Evolutionary conservation across 64 coral and sea anemone species (phyloP), one percentile per base, ranked within the genome.

Genomic region (Hydrozoanthus tunicans): DNA sequence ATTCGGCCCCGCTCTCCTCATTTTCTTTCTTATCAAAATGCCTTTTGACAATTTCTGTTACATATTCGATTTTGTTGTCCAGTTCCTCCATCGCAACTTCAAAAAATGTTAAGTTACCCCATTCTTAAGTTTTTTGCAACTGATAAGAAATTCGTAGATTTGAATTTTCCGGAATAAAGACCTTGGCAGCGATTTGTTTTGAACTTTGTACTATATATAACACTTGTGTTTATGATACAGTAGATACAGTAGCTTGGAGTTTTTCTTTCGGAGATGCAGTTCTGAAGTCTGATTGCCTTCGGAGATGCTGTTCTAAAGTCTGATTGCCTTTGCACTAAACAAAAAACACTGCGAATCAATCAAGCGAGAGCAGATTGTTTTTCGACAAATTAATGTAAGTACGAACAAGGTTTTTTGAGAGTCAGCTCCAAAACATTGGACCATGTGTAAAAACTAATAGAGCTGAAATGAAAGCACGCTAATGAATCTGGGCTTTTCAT

Each of bases 1-100:
- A 95, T 9, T 81, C 94, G 26, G 56, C 64, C 51, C 67, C 91
- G 62, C 77, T 92, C 2, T 73, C 72, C 54, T 89, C 68, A 10
- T 89, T 56, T 10, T 32, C 71, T 54, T 51, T 57, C 6, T 83
- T 13, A n/a, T 51, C 56, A 9, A 24, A 6, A 67, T 86, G 76
- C 73, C 15, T 59, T 24, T 27, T 70, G 12, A 74, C 54, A 64
- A 10, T 15, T 20, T 74, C 53, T 12, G 54, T 62, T 82, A 64
- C 60, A 14, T 9, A 3, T 62, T 77, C 26, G 81, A 6, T 43
- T 81, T 56, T 74, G 9, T 52, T 74, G 73, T 60, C 69, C 55
- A 75, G 27, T 3, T 2, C 27, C 72, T 75, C 72, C 72, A 75
- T 75, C 12, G 10, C 25, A 43, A 75, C 5, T 8, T 5, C 32